Evolutionary conservation across 2,888 invertebrate species (phyloP).

Genomic region (Carabus problematicus): DNA sequence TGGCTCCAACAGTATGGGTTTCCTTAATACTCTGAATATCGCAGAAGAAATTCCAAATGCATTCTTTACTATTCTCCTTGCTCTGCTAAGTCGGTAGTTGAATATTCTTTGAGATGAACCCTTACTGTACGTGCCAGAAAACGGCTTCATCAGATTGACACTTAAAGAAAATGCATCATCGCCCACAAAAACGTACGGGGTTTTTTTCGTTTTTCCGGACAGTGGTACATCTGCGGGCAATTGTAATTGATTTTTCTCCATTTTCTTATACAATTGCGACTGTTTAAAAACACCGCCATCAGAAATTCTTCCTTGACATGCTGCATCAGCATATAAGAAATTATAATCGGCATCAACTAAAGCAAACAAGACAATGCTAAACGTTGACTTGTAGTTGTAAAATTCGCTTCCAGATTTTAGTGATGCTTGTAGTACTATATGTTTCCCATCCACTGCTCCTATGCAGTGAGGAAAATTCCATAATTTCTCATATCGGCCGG

Average conservation of each 20-base stretch:
- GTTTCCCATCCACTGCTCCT: constrained; percentile 46
- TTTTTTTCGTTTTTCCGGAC: constrained; percentile 32
- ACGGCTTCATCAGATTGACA: too few relatives aligned
- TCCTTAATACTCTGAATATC: too few relatives aligned
- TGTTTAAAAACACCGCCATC: constrained; percentile 30
- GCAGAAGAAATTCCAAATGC: too few relatives aligned
- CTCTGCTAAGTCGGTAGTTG: too few relatives aligned
- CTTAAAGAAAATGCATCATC: constrained; percentile 47
- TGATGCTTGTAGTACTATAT: constrained; percentile 44
- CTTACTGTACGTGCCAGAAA: too few relatives aligned
- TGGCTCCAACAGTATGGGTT: too few relatives aligned
- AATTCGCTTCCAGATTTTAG: constrained; percentile 44
- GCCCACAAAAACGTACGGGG: constrained; percentile 48
- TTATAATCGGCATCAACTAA: too few relatives aligned
- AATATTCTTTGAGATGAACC: too few relatives aligned
- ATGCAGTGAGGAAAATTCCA: too few relatives aligned
- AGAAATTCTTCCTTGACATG: constrained; percentile 28
- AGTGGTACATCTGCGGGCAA: constrained; percentile 43
- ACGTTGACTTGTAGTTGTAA: constrained; percentile 19
- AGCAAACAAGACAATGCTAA: constrained; percentile 26
- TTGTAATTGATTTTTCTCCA: constrained; percentile 44
- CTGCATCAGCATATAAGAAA: constrained; percentile 24
- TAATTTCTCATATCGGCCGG: too few relatives aligned
- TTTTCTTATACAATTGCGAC: too few relatives aligned
- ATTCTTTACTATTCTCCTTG: too few relatives aligned